These are phyloP conservation scores for Istiophorus platypterus DNA, from an alignment of 2,113 vertebrate genomes.

Conservation along the genomic window DNA sequence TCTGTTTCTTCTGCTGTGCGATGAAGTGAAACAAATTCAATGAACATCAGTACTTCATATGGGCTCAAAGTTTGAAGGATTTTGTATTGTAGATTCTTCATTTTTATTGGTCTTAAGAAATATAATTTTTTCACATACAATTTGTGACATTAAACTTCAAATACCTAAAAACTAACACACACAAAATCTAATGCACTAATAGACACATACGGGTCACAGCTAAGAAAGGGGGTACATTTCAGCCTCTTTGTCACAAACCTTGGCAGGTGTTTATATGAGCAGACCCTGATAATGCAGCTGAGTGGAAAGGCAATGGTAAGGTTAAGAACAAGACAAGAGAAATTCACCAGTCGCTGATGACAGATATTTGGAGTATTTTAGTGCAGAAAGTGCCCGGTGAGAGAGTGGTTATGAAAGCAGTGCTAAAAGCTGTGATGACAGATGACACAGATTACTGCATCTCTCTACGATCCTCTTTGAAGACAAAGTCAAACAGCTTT, in stretches of 20 bases:
- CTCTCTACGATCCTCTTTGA: slow-evolving; percentile 39
- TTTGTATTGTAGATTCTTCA: slow-evolving; percentile 19
- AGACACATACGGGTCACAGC: background rate
- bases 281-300: slow-evolving; percentile 46
- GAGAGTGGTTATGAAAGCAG: slow-evolving; percentile 48
- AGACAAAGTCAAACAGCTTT: slow-evolving; percentile 50
- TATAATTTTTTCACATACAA: slow-evolving; percentile 21
- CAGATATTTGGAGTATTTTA: slow-evolving; percentile 38
- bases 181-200: slow-evolving; percentile 8
- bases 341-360: slow-evolving; percentile 51
- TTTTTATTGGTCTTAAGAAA: slow-evolving; percentile 54
- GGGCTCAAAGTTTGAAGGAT: slow-evolving; percentile 28
- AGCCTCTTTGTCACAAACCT: slow-evolving; percentile 18
- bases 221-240: slow-evolving; percentile 17
- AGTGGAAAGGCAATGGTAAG: slow-evolving; percentile 33
- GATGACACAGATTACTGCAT: slow-evolving; percentile 50
- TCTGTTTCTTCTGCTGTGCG: background rate
- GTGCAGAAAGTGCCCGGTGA: slow-evolving; percentile 25
- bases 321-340: slow-evolving; percentile 58
- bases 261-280: slow-evolving; percentile 59
- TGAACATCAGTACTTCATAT: slow-evolving; percentile 16
- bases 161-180: background rate
- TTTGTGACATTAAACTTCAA: background rate
- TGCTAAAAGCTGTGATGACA: slow-evolving; percentile 66
- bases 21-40: slow-evolving; percentile 27